These are phyloP conservation scores for Eumerus sabulonum DNA, from an alignment of 2,888 invertebrate species.

Conservation along the genomic window DNA sequence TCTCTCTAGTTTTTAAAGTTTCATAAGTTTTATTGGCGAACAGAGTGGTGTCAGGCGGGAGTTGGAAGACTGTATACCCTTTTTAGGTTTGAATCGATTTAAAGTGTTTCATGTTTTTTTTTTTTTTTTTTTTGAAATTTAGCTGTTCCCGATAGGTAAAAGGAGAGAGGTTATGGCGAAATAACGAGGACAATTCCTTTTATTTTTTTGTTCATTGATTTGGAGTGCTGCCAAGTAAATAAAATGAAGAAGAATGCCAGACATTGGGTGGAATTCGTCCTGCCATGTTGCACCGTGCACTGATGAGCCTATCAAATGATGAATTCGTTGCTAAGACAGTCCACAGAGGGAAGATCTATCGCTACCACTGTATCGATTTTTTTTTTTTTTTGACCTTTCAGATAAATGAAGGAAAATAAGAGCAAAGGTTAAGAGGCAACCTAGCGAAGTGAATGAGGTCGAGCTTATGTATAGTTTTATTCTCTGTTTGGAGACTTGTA, in stretches of 20 bases:
- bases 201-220: constrained; percentile 67
- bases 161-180: neutral
- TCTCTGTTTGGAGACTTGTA: no score
- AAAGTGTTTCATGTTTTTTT: no score
- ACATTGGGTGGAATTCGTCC: constrained; percentile 24
- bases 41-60: neutral
- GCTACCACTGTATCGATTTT: no score
- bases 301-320: neutral
- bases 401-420: no score
- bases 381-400: no score
- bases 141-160: neutral
- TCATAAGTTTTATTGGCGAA: neutral
- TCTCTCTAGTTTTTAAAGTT: neutral
- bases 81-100: neutral
- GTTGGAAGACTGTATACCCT: neutral
- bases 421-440: no score
- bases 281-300: constrained; percentile 20
- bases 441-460: no score
- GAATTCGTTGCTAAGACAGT: no score
- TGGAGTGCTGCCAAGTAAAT: constrained; percentile 55
- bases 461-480: no score
- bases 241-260: constrained; percentile 42
- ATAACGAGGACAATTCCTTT: constrained; percentile 16
- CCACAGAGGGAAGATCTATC: no score
- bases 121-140: no score